Percentiles rank a stretch among this genome's conserved stretches.
Evolutionary conservation across 2,113 vertebrate genomes (phyloP).

Genomic region (Prionailurus viverrinus): DNA sequence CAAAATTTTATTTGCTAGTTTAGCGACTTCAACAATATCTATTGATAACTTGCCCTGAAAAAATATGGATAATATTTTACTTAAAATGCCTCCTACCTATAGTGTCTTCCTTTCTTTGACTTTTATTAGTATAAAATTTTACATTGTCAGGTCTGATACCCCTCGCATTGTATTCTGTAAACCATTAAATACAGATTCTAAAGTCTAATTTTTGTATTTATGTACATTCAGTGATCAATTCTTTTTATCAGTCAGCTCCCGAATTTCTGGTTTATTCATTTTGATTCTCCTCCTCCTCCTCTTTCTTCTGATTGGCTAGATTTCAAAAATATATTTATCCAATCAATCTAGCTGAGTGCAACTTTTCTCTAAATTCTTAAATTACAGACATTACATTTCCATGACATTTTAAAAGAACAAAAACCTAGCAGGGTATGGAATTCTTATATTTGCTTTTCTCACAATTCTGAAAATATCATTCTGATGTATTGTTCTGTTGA

Average conservation of each 20-base stretch:
- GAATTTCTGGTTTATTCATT: constrained; percentile 14
- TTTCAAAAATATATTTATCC: neutral
- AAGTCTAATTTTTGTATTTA: constrained; percentile 27
- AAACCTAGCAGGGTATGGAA: neutral
- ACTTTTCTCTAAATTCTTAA: neutral
- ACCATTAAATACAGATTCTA: neutral
- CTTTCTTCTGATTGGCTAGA: neutral
- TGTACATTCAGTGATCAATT: neutral
- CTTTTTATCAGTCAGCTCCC: neutral
- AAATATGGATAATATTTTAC: neutral
- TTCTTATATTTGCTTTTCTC: neutral
- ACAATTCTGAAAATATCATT: neutral
- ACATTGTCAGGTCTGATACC: neutral
- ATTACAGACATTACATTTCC: neutral
- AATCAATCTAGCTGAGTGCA: neutral
- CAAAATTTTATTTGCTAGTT: neutral
- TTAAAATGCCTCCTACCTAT: neutral
- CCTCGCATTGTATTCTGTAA: neutral
- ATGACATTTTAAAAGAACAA: neutral
- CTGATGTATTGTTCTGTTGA: neutral
- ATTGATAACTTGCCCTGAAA: neutral
- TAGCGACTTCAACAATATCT: neutral
- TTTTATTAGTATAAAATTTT: neutral
- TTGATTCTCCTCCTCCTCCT: neutral
- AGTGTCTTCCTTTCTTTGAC: neutral